phyloP scores from a whole-genome alignment of 2,113 vertebrate genomes.

The Delphinus delphis region DNA sequence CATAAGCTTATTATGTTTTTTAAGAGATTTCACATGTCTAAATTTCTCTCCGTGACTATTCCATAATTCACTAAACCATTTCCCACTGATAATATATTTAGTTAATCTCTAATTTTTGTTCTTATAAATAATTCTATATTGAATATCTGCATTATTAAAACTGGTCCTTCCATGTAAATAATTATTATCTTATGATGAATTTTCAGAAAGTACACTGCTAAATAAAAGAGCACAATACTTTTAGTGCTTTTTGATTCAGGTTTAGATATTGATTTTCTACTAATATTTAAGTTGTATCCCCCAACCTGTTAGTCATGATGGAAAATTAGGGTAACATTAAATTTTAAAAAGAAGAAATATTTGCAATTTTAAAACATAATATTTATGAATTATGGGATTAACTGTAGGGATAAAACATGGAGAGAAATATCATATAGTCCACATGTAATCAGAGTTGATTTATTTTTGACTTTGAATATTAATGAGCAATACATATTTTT shows the following conservation, averaged over 20 bases:
- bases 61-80: not conserved
- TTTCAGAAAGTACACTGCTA: not conserved
- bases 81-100: not conserved
- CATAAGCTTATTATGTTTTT: not conserved
- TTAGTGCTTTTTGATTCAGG: not conserved
- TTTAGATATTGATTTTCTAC: not conserved
- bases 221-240: not conserved
- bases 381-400: not conserved
- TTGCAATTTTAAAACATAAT: not conserved
- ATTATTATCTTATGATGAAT: not conserved
- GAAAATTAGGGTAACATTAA: not conserved
- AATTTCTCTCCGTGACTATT: not conserved
- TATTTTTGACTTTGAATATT: constrained; percentile 35
- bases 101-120: not conserved
- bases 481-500: not conserved
- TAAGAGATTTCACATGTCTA: not conserved
- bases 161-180: not conserved
- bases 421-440: not conserved
- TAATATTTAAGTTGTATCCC: not conserved
- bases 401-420: not conserved
- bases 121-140: not conserved
- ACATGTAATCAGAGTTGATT: not conserved
- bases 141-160: not conserved
- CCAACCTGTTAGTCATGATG: not conserved
- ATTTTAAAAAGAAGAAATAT: not conserved